Evolutionary conservation across 30 jellyfish, hydroid and myxozoan genomes (phyloP).

Genomic region (Cassiopea xamachana): DNA sequence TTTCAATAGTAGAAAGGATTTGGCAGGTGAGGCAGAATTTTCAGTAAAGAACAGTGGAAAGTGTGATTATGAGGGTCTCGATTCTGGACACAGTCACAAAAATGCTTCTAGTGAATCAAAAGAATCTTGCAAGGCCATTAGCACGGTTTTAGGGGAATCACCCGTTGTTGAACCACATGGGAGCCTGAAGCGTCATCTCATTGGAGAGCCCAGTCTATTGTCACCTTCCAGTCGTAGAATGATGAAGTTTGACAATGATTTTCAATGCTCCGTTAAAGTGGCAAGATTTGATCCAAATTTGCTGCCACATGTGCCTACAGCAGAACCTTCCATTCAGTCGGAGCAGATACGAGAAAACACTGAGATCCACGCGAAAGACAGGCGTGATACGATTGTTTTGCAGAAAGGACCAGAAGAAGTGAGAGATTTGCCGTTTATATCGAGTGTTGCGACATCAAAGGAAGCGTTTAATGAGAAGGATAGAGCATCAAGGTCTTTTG

Average conservation of each 20-base stretch:
- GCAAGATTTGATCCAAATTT: constrained; percentile 26
- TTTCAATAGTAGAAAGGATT: constrained; percentile 15
- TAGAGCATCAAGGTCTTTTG: neutral
- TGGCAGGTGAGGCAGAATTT: neutral
- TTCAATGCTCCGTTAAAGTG: constrained; percentile 9
- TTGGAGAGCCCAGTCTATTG: neutral
- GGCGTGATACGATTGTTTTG: constrained; percentile 59
- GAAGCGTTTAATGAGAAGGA: neutral
- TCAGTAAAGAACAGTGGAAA: neutral
- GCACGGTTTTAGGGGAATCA: neutral
- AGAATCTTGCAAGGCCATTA: neutral
- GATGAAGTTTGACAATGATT: neutral
- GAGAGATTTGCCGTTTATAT: constrained; percentile 21
- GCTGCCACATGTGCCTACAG: constrained; percentile 23
- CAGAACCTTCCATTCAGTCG: neutral
- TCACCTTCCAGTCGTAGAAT: constrained; percentile 27
- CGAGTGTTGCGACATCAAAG: neutral
- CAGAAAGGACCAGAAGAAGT: constrained; percentile 37
- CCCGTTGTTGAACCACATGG: neutral
- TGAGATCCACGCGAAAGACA: constrained; percentile 4
- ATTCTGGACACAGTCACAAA: too few relatives aligned
- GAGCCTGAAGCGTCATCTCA: neutral
- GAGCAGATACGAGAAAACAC: neutral
- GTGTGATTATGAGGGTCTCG: too few relatives aligned
- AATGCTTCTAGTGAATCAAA: neutral